Conservation (phyloP, 2,113 vertebrate species). For the Ranitomeya imitator region DNA sequence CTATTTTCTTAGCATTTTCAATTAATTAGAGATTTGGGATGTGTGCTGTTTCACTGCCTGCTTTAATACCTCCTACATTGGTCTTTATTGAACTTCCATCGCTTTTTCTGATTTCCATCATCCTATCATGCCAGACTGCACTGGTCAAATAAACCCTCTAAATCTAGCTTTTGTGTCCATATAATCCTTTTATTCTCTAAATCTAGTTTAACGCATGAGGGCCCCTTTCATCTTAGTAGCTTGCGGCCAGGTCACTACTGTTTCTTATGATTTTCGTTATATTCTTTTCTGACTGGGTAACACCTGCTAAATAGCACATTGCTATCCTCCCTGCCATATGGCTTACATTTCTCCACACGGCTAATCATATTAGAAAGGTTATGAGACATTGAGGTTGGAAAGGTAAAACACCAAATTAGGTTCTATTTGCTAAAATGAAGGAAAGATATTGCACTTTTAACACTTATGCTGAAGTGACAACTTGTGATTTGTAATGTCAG, state of each 20-base stretch:
- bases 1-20: slow-evolving; percentile 65
- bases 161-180: slow-evolving; percentile 77
- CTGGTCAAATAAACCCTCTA: slow-evolving; percentile 75
- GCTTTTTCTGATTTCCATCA: slow-evolving; percentile 64
- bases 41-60: slow-evolving; percentile 63
- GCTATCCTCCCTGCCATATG: accelerated
- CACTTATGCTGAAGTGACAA: background rate
- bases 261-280: slow-evolving; percentile 68
- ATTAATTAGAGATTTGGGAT: slow-evolving; percentile 76
- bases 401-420: background rate
- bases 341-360: background rate
- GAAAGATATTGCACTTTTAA: background rate
- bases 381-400: background rate
- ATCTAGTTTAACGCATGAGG: slow-evolving; percentile 73
- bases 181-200: slow-evolving; percentile 82
- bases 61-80: slow-evolving; percentile 57
- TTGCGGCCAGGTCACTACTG: slow-evolving; percentile 68
- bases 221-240: slow-evolving; percentile 76
- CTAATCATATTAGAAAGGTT: background rate
- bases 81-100: slow-evolving; percentile 69
- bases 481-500: background rate
- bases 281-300: slow-evolving; percentile 37
- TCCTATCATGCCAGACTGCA: slow-evolving; percentile 72
- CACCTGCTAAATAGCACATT: slow-evolving; percentile 65
- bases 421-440: background rate